Evolutionary conservation across 2,888 invertebrate species (phyloP).

Genomic region (Temnothorax ravouxi): DNA sequence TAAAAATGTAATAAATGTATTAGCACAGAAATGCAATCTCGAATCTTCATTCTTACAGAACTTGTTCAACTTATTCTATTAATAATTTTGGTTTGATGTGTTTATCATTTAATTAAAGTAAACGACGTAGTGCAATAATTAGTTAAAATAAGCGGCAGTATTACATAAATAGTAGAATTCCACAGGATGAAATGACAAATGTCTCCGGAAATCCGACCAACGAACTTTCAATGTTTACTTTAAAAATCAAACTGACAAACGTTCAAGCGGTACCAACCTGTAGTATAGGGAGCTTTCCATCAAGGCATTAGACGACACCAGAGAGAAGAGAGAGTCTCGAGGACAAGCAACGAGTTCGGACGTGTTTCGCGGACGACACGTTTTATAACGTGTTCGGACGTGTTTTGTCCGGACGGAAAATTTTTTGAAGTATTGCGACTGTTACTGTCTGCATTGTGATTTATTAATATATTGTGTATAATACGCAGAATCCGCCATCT

Average conservation of each 20-base stretch:
- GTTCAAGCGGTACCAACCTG: background rate
- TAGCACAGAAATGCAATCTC: background rate
- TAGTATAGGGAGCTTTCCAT: too few relatives aligned
- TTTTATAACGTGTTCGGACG: too few relatives aligned
- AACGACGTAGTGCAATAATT: background rate
- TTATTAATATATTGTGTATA: too few relatives aligned
- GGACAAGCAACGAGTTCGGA: too few relatives aligned
- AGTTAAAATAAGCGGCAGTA: background rate
- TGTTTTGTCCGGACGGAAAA: too few relatives aligned
- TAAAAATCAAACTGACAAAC: constrained; percentile 33
- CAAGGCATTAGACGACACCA: too few relatives aligned
- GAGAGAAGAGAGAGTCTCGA: too few relatives aligned
- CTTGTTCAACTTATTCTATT: background rate
- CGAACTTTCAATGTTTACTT: constrained; percentile 35
- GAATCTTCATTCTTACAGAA: background rate
- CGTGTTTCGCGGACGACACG: too few relatives aligned
- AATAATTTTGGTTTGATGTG: background rate
- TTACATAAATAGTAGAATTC: background rate
- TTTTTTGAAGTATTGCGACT: too few relatives aligned
- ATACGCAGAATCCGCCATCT: too few relatives aligned
- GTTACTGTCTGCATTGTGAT: too few relatives aligned
- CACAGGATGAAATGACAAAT: background rate
- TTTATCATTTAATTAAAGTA: background rate
- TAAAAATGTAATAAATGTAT: background rate
- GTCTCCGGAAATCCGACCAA: background rate